Percentiles rank a stretch among this genome's conserved stretches.
These are phyloP conservation scores for Agapostemon virescens DNA, from an alignment of 2,888 invertebrate genomes.

Conservation along the genomic window DNA sequence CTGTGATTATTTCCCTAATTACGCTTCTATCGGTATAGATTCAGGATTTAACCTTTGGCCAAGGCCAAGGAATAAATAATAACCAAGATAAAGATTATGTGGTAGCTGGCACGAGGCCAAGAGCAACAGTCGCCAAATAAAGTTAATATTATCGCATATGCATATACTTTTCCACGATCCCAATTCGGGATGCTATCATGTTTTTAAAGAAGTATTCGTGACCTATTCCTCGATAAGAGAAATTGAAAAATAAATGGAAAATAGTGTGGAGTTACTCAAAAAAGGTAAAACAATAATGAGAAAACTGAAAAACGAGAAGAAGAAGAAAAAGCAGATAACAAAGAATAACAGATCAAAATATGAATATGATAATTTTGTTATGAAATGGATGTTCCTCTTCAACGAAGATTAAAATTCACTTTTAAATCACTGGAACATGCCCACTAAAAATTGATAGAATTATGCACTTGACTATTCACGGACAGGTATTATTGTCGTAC, in stretches of 20 bases:
- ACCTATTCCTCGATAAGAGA: constrained; percentile 3
- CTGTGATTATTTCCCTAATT: too few species aligned
- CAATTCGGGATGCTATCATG: not conserved
- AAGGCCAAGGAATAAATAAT: not conserved
- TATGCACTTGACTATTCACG: not conserved
- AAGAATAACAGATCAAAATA: not conserved
- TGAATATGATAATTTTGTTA: not conserved
- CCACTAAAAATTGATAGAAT: not conserved
- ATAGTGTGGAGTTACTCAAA: not conserved
- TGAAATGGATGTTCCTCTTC: too few species aligned
- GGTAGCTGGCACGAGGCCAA: not conserved
- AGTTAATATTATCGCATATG: not conserved
- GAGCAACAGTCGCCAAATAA: not conserved
- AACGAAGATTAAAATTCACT: not conserved
- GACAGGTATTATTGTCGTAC: not conserved
- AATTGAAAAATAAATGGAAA: not conserved
- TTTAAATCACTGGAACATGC: not conserved
- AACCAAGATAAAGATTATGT: not conserved
- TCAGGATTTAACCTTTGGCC: not conserved
- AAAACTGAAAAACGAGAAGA: not conserved
- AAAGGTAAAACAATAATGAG: not conserved
- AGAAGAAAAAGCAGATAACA: not conserved
- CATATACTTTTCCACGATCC: not conserved
- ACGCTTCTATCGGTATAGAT: not conserved
- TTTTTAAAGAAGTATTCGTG: constrained; percentile 3